phyloP scores from a whole-genome alignment of 2,888 invertebrate genomes.

The Alviniconcha strummeri region DNA sequence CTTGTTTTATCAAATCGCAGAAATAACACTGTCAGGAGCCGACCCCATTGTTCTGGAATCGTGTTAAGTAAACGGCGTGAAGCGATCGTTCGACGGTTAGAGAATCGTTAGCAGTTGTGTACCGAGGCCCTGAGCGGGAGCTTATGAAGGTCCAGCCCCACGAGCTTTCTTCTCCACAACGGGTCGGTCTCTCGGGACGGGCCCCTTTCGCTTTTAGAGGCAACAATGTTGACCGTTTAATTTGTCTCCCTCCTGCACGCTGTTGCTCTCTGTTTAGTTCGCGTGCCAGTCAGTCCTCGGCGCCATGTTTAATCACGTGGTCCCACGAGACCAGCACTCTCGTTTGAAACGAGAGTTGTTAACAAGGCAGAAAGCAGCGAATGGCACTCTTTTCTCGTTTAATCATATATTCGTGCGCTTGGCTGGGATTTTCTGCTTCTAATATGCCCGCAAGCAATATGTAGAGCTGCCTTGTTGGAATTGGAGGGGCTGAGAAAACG shows the following conservation, averaged over 20 bases:
- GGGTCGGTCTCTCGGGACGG: background rate
- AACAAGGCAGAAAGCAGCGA: background rate
- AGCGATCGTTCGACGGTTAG: constrained; percentile 17
- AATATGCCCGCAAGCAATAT: no score
- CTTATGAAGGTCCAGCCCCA: background rate
- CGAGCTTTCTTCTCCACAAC: no score
- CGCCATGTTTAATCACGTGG: constrained; percentile 18
- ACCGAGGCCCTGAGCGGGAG: background rate
- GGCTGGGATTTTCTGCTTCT: no score
- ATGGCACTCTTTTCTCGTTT: background rate
- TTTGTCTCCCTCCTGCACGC: background rate
- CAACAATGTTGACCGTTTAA: constrained; percentile 11
- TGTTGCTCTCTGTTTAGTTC: background rate
- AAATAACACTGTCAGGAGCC: constrained; percentile 16
- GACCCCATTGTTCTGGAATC: background rate
- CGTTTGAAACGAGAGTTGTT: constrained; percentile 7
- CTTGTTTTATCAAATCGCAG: constrained; percentile 28
- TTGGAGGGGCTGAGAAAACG: no score
- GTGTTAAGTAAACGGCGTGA: background rate
- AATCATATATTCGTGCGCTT: no score
- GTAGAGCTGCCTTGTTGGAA: no score
- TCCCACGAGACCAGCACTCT: constrained; percentile 12
- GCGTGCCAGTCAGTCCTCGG: background rate
- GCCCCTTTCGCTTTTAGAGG: background rate
- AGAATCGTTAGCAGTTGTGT: background rate